Conservation (phyloP, 2,888 invertebrate species). For the Myopa testacea region DNA sequence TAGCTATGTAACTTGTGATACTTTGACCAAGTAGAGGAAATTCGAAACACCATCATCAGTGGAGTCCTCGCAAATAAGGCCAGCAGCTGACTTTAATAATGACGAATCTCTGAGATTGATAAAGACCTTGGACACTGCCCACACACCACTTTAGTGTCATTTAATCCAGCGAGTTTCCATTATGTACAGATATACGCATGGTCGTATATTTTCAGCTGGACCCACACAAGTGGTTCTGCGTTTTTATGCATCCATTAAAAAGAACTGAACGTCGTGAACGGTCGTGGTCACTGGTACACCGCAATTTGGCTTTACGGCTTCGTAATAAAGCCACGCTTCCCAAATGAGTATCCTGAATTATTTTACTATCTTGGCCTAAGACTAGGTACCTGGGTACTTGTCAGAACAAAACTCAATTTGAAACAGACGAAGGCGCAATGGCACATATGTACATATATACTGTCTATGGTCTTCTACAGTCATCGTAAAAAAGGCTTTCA, state of each 20-base stretch:
- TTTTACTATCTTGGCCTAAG: neutral
- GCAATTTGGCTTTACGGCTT: neutral
- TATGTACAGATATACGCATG: neutral
- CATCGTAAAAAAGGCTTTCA: no score
- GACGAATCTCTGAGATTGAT: no score
- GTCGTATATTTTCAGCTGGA: neutral
- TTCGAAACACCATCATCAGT: no score
- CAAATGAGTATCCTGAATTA: neutral
- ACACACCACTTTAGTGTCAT: neutral
- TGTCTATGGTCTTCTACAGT: no score
- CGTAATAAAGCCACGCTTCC: neutral
- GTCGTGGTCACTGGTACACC: neutral
- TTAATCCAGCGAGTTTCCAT: neutral
- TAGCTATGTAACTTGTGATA: no score
- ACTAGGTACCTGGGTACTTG: no score
- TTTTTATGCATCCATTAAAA: neutral
- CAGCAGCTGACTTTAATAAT: no score
- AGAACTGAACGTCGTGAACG: neutral
- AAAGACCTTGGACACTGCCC: neutral
- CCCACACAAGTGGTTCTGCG: neutral
- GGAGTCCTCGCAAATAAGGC: no score
- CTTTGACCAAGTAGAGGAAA: no score
- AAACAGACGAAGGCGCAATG: no score
- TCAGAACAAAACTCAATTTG: no score
- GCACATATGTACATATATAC: no score